Conservation (phyloP, 2,113 vertebrate genomes). For the Pluvialis apricaria region DNA sequence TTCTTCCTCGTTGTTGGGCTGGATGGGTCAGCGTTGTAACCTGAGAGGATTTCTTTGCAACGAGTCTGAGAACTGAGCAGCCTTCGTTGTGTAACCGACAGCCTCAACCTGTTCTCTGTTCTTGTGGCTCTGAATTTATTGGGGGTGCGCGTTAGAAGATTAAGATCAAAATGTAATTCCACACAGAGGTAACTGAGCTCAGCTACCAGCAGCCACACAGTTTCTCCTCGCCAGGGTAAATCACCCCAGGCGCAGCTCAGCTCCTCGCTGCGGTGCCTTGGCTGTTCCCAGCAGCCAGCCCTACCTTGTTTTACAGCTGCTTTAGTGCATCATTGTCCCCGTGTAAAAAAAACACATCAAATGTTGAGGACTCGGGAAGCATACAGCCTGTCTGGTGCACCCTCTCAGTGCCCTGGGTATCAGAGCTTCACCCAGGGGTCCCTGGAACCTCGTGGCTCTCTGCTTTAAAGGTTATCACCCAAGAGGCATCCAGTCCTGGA, state of each 20-base stretch:
- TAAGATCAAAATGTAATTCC: background rate
- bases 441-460: background rate
- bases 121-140: background rate
- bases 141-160: background rate
- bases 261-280: background rate
- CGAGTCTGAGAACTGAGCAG: background rate
- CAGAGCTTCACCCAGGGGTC: background rate
- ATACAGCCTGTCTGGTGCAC: too few species aligned
- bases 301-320: background rate
- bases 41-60: background rate
- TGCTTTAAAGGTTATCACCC: background rate
- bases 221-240: background rate
- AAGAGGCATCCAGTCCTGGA: background rate
- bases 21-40: background rate
- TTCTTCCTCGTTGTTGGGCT: background rate
- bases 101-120: background rate
- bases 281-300: background rate
- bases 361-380: background rate
- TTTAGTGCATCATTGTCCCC: background rate
- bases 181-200: background rate
- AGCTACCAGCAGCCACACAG: background rate
- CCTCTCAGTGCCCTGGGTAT: background rate
- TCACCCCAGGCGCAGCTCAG: background rate
- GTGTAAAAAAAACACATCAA: too few species aligned
- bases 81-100: background rate